Evolutionary conservation across 2,113 vertebrate genomes (phyloP), one percentile per base, ranked within the genome.

Genomic region (Sceloporus tristichus): DNA sequence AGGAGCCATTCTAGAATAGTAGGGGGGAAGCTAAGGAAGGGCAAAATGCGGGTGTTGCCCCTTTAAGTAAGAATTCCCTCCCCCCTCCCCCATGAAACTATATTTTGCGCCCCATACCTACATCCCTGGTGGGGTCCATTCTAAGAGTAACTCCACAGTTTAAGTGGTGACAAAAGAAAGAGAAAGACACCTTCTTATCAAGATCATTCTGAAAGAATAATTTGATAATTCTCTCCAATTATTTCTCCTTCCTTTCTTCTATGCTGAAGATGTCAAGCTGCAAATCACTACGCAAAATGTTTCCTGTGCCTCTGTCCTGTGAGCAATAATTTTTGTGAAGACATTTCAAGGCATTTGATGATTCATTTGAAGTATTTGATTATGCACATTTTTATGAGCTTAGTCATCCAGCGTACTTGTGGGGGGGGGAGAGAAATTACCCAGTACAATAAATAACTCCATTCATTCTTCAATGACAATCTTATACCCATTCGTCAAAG

Each of bases 301-400:
- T 94, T 92, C 83, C 74, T 74, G 59, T 89, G 79, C 0, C 1
- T 83, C 13, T 53, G 34, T 82, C 82, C 79, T 62, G 74, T 84
- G 78, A 90, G 87, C 48, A 89, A 53, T 54, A 87, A 70, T 90
- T 87, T 92, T 92, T 91, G 40, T 38, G 73, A 42, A 0, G 10
- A 85, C 70, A 88, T 91, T 94, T 94, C 89, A 88, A 74, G 77
- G 84, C 79, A 92, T 93, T 91, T 92, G 92, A 73, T 92, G 90
- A 95, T 91, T 94, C 87, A 94, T 74, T 89, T 18, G 13, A 89
- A 92, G 56, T 34, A 86, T 66, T 90, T 85, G 84, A 89, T 92
- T 91, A 92, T 89, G 89, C 77, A 91, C 66, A 92, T 92, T 93
- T 92, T 92, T 18, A 93, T 92, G 80, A 91, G 86, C 2, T 93